Conservation (phyloP, 2,888 invertebrate species). For the Cantharis rustica region DNA sequence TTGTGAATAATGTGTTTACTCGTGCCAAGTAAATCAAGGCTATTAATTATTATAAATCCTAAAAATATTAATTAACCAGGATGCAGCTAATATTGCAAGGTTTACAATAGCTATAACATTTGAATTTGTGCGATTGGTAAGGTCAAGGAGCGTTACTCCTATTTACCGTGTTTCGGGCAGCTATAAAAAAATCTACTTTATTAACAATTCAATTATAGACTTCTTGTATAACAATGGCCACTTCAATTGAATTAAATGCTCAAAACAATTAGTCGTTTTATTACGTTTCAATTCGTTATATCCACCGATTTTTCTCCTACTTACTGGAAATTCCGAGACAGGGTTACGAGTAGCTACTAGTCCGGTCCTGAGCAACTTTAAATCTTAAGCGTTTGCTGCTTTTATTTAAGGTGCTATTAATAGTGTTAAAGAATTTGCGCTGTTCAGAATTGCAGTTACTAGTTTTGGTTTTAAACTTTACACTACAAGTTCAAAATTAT, state of each 20-base stretch:
- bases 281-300: neutral
- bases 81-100: too few species aligned
- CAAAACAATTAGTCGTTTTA: neutral
- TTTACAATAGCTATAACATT: neutral
- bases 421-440: constrained; percentile 21
- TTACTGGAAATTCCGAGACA: neutral
- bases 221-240: neutral
- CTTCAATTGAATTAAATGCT: neutral
- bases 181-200: neutral
- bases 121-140: neutral
- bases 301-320: neutral
- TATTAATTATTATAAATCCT: too few species aligned
- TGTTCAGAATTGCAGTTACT: constrained; percentile 7
- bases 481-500: neutral
- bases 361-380: neutral
- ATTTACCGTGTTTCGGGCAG: neutral
- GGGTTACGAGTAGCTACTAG: neutral
- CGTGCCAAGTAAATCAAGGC: too few species aligned
- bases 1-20: too few species aligned
- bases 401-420: constrained; percentile 29
- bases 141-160: neutral
- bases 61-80: too few species aligned
- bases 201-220: neutral
- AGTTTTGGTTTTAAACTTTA: constrained; percentile 6
- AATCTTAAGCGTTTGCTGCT: constrained; percentile 13